A percentile compares a stretch with the other conserved stretches of the same genome.
Conservation (phyloP, 2,797 vertebrate genomes). For the Erethizon dorsatum region DNA sequence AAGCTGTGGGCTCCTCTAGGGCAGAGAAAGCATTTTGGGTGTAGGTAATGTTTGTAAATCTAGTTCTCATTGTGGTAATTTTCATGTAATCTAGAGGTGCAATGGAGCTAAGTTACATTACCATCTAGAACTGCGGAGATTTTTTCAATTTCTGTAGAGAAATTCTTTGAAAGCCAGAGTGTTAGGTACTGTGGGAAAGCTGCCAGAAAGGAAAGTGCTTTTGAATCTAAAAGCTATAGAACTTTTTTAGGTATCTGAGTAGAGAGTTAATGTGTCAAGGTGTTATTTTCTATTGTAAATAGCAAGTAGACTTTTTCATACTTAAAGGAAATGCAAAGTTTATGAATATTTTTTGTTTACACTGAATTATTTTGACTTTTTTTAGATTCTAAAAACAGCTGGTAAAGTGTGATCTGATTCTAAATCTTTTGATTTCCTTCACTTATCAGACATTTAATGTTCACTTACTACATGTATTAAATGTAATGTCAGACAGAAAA, state of each 20-base stretch:
- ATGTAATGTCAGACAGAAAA: neutral
- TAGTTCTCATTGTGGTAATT: neutral
- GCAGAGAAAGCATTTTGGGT: neutral
- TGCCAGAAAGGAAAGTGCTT: neutral
- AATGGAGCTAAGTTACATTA: neutral
- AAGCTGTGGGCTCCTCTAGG: neutral
- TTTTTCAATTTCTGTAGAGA: neutral
- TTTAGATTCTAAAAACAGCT: slow-evolving; percentile 11
- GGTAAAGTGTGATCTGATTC: neutral
- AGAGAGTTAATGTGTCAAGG: neutral
- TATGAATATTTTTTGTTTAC: slow-evolving; percentile 37
- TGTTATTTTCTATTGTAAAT: slow-evolving; percentile 55
- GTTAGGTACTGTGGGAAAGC: neutral
- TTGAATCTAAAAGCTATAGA: neutral
- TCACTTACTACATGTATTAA: neutral
- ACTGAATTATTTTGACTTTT: neutral
- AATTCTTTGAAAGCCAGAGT: neutral
- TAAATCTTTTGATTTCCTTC: slow-evolving; percentile 47
- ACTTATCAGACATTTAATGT: slow-evolving; percentile 20
- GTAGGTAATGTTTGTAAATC: slow-evolving; percentile 44
- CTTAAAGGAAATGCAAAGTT: slow-evolving; percentile 1
- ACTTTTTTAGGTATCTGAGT: neutral
- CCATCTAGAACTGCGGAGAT: neutral
- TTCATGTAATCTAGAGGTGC: neutral
- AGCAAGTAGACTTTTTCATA: neutral